phyloP scores from a whole-genome alignment of 2,888 invertebrate genomes.

The Luffia ferchaultella region DNA sequence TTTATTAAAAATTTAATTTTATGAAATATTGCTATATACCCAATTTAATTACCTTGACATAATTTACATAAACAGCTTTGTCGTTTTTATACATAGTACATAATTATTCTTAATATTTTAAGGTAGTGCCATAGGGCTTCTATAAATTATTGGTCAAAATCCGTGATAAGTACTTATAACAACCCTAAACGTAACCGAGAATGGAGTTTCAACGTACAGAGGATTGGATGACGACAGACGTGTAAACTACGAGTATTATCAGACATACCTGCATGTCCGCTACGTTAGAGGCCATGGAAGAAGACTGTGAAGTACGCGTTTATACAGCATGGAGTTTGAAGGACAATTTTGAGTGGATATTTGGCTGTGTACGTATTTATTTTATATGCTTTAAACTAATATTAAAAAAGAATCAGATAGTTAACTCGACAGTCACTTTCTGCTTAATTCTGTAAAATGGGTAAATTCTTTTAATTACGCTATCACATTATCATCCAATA shows the following conservation, averaged over 20 bases:
- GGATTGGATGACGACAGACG: constrained; percentile 52
- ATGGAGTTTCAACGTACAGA: constrained; percentile 60
- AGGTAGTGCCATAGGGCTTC: constrained; percentile 70
- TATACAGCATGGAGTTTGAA: constrained; percentile 70
- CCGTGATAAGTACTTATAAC: constrained; percentile 45
- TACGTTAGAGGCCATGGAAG: constrained; percentile 47
- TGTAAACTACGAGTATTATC: constrained; percentile 42
- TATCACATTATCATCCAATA: too few species aligned
- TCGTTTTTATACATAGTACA: too few species aligned
- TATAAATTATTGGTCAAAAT: constrained; percentile 60
- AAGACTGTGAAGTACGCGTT: constrained; percentile 52
- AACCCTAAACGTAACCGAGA: constrained; percentile 69
- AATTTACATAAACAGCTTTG: too few species aligned
- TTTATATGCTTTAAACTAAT: neutral
- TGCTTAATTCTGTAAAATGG: too few species aligned
- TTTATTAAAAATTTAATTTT: too few species aligned
- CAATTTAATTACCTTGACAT: too few species aligned
- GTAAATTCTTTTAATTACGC: too few species aligned
- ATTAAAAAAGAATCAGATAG: too few species aligned
- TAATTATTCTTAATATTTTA: too few species aligned
- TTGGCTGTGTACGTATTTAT: constrained; percentile 48
- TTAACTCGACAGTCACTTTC: too few species aligned
- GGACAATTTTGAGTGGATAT: constrained; percentile 72
- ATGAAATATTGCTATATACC: too few species aligned
- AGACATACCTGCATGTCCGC: constrained; percentile 46